Conservation (phyloP, 1,140 invertebrate species). For the Nautilus pompilius region DNA sequence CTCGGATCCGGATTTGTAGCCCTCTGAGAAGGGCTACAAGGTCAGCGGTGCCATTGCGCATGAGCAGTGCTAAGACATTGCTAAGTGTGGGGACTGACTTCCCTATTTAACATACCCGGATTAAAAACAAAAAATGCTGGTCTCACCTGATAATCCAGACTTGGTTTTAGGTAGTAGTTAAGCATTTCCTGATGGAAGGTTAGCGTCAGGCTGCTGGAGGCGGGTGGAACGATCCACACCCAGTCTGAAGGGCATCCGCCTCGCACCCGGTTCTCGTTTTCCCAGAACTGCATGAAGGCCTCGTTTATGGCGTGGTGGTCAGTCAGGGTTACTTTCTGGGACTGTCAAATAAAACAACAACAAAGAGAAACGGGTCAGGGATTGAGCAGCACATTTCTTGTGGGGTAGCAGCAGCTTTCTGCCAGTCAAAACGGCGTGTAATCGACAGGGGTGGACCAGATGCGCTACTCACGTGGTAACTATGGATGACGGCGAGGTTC, state of each 20-base stretch:
- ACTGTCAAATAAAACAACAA: slow-evolving; percentile 43
- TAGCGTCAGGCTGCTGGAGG: slow-evolving; percentile 80
- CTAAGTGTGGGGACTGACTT: too few species aligned
- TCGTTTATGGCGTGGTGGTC: slow-evolving; percentile 91
- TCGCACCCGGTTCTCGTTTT: slow-evolving; percentile 81
- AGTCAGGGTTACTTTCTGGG: slow-evolving; percentile 79
- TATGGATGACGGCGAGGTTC: slow-evolving; percentile 83
- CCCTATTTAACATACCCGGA: too few species aligned
- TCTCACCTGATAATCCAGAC: slow-evolving; percentile 81
- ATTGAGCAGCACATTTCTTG: too few species aligned
- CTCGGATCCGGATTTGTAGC: too few species aligned
- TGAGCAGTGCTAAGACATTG: too few species aligned
- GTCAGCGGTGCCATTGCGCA: too few species aligned
- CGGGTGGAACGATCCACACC: slow-evolving; percentile 91
- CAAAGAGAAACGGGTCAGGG: too few species aligned
- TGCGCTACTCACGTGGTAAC: slow-evolving; percentile 69
- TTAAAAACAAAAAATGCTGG: too few species aligned
- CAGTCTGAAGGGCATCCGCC: slow-evolving; percentile 91
- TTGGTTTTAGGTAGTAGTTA: slow-evolving; percentile 80
- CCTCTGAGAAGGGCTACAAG: too few species aligned
- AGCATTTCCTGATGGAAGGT: slow-evolving; percentile 95
- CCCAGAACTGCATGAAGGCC: slow-evolving; percentile 89
- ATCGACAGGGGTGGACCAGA: neutral
- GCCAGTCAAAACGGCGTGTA: too few species aligned
- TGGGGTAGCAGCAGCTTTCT: too few species aligned